Base-by-base conservation (phyloP, 2,797 vertebrate species). In the Channallabes apus region DNA sequence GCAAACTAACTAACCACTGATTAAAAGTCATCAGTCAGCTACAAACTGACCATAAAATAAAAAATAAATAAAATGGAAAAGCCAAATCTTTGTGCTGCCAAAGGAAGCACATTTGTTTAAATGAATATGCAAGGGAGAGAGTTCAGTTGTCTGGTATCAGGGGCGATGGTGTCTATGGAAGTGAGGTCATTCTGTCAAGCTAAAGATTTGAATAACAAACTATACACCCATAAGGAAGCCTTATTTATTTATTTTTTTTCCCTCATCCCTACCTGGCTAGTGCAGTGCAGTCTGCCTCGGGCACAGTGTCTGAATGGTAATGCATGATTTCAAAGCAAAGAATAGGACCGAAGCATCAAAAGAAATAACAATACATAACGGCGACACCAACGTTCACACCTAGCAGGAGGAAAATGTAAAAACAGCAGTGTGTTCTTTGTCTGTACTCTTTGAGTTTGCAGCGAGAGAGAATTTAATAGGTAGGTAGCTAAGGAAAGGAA, bases 121-220 rank as follows among this genome's bases (percentile, higher is more conserved):
- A 38, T 41, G 71, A 61, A 64, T 62, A 76, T 76, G 72, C 59
- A 64, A 77, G 65, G 2, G 38, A 35, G 22, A 38, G 68, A 62
- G 20, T 77, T 72, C 38, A 46, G 61, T 62, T 29, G 79, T 15
- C 24, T 35, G 41, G 64, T 38, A 51, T 65, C 69, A 54, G 65
- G 61, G 62, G 38, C 84, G 6, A 41, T 32, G 38, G 0, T 35
- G 17, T 68, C 46, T 69, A 4, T 35, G 22, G 64, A 56, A 56
- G 80, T 68, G 80, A 72, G 61, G 29, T 46, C 46, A 18, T 71
- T 38, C 79, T 72, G n/a, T 80, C 64, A 73, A 59, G 11, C 22
- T 83, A n/a, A 73, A 59, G 20, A 89, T 92, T 93, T 93, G 89
- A 92, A 90, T 91, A 82, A 84, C 88, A 91, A 90, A 83, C 54